Base-by-base conservation (phyloP, 2,113 vertebrate genomes). In the Pelvicachromis taeniatus region DNA sequence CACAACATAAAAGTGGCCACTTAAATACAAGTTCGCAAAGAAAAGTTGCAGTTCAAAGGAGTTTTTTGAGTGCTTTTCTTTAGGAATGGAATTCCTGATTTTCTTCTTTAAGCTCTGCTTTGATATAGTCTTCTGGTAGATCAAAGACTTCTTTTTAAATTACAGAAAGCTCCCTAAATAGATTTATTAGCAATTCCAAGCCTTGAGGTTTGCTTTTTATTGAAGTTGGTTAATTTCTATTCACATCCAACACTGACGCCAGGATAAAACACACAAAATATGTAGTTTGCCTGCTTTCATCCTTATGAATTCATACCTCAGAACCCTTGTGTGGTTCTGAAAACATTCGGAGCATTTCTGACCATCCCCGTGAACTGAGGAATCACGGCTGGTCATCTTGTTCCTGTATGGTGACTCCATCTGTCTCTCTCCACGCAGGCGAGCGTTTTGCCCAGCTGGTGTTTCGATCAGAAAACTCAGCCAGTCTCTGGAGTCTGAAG, bases 401-500 rank as follows among this genome's bases (percentile, higher is more conserved):
- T 77, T 77, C 50, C 23, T 70, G 50, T 29, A 38, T 61, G 31
- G 19, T 53, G 73, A 80, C 68, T 79, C 86, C 78, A 83, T 92
- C 89, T 92, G 90, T 85, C 35, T 79, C 48, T 86, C 23, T 84
- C 52, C 42, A 93, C 94, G 87, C 95, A 99, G 99, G 96, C 89
- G 97, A 98, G 87, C 97, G 82, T 93, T 97, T 98, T 78, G 97
- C 98, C 73, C 97, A 98, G 95, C 96, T 99, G 95, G 98, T 99
- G 87, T 99, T 99, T 94, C 97, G 99, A 95, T 99, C 99, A 82
- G 99, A 97, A 93, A 98, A 97, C 79, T 97, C 97, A 12, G 98
- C 97, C 89, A 99, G 98, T 93, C 97, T 99, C 83, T 99, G 99
- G 99, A 99, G 98, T 91, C 95, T 99, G 88, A 97, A 97, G 80